Base-by-base conservation (phyloP, 2,888 invertebrate species). In the Seladonia tumulorum region DNA sequence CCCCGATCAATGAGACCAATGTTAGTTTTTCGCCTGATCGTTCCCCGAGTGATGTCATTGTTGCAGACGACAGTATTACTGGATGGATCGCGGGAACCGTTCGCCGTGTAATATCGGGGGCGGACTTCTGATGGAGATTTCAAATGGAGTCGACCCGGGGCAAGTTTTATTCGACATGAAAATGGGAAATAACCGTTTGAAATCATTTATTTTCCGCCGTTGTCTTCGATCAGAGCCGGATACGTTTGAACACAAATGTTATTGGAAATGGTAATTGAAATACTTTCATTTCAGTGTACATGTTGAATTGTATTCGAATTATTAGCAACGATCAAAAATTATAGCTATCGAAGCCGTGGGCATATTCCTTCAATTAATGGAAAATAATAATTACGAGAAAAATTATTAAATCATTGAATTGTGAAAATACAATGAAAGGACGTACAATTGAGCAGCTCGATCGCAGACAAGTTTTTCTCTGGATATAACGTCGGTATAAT, bases 21-120 rank as follows among this genome's bases (percentile, higher is more conserved):
- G 68, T 39, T 68, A 68, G 68, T 68, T 39, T 70, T 70, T 39
- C 70, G 39, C 39, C 70, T 68, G 70, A 70, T 70, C 70, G n/a
- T 70, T 14, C 68, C 18, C 68, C 18, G 68, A 68, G 68, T 39
- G 63, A 63, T 35, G 63, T 63, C 63, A 29, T 63, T 63, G 63
- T 63, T 63, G 35, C 29, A 18, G 63, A 16, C 63, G 29, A 29
- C 63, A 63, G 29, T 63, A 63, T 29, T 63, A 63, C 63, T 18
- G 16, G 63, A 18, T 29, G 29, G 63, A 63, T 63, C 63, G 63
- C 63, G 7, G 57, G 57, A 63, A 63, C 29, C 63, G 8, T 18
- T 63, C 29, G 63, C 29, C 8, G 29, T 63, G 63, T 63, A 63
- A 63, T 63, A 63, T 63, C 63, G 29, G 14, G 14, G 63, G 18